A percentile compares a stretch with the other conserved stretches of the same genome.
Conservation (phyloP, 1,140 invertebrate species). For the Bombus sylvicola region DNA sequence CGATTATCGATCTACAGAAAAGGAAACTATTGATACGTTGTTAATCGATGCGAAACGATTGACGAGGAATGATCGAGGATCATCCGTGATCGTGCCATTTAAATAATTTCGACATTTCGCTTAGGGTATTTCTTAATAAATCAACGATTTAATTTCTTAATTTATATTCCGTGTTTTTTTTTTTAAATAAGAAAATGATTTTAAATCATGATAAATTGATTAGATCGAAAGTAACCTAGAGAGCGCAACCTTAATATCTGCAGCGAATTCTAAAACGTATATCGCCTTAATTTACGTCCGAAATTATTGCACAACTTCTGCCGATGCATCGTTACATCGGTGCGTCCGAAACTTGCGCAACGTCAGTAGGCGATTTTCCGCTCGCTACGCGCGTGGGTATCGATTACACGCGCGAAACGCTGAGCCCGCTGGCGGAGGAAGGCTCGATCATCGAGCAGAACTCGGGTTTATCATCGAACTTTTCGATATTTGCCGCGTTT, state of each 20-base stretch:
- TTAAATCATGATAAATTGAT: too few relatives aligned
- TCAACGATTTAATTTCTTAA: neutral
- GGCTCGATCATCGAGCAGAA: neutral
- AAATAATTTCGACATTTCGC: neutral
- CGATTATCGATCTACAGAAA: neutral
- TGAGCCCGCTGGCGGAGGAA: constrained; percentile 60
- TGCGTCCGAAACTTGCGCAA: neutral
- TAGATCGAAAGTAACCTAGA: too few relatives aligned
- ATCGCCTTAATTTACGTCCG: neutral
- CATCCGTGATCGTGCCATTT: too few relatives aligned
- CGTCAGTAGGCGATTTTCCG: neutral
- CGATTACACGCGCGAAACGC: constrained; percentile 23
- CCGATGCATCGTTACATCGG: neutral
- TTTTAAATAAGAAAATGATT: too few relatives aligned
- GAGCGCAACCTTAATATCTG: neutral
- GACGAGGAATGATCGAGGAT: neutral
- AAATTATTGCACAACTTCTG: neutral
- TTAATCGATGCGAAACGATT: neutral
- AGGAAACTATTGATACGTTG: neutral
- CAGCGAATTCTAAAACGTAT: neutral
- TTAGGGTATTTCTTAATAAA: neutral
- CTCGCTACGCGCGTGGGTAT: neutral
- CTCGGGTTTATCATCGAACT: neutral
- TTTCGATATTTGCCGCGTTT: neutral
- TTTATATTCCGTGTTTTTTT: too few relatives aligned